phyloP scores from a whole-genome alignment of 2,113 vertebrate species.

The Otis tarda region DNA sequence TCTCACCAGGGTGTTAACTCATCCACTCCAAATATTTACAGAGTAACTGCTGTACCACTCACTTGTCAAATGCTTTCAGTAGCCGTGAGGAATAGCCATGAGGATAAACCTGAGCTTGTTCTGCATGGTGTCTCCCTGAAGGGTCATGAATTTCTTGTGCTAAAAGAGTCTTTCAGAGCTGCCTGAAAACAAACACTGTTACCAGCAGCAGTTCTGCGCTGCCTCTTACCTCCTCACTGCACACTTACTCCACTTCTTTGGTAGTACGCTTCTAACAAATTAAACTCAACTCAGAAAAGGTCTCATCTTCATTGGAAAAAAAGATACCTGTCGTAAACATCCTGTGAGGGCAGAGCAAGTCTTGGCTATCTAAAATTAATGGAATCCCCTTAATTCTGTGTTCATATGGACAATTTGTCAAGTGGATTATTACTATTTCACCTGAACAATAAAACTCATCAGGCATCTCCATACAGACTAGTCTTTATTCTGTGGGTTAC shows the following conservation, averaged over 20 bases:
- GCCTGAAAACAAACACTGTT: rapidly evolving
- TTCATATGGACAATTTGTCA: not conserved
- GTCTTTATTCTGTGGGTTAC: not conserved
- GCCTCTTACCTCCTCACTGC: not conserved
- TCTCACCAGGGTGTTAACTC: not conserved
- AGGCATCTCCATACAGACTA: not conserved
- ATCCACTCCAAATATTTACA: not conserved
- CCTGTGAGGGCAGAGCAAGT: not conserved
- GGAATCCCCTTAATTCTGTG: not conserved
- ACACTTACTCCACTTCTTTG: not conserved
- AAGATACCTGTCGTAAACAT: rapidly evolving
- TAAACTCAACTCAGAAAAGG: not conserved
- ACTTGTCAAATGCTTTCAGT: not conserved
- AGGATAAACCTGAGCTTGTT: not conserved
- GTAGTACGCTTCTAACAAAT: not conserved
- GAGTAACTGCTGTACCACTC: not conserved
- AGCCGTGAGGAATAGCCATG: not conserved
- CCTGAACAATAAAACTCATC: not conserved
- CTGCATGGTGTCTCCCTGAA: not conserved
- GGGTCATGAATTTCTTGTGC: not conserved
- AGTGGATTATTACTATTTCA: not conserved
- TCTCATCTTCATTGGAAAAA: not conserved
- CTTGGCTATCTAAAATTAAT: not conserved
- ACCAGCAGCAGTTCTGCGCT: not conserved
- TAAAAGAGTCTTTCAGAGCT: not conserved